A percentile compares a stretch with the other conserved stretches of the same genome.
phyloP scores from a whole-genome alignment of 2,888 invertebrate species.

The Dicroscelio sp. region DNA sequence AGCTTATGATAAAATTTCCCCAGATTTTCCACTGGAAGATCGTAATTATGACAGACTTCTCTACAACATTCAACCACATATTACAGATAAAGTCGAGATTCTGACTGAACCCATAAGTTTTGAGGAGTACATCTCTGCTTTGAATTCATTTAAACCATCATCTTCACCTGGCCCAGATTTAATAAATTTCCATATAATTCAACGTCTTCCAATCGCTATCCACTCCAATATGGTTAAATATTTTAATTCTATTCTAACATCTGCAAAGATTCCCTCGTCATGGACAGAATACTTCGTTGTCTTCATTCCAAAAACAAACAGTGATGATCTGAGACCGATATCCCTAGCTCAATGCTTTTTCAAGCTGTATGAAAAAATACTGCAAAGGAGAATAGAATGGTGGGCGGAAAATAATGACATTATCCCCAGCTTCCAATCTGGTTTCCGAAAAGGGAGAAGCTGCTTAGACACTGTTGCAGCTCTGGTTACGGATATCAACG shows the following conservation, averaged over 20 bases:
- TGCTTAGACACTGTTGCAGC: neutral
- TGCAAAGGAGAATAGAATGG: conserved; percentile 22
- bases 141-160: neutral
- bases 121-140: conserved; percentile 29
- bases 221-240: neutral
- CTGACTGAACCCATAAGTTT: neutral
- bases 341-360: conserved; percentile 39
- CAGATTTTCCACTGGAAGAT: too few relatives aligned
- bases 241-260: conserved; percentile 6
- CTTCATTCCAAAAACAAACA: conserved; percentile 33
- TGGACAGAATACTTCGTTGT: conserved; percentile 38
- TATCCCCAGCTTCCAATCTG: conserved; percentile 6
- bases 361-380: conserved; percentile 41
- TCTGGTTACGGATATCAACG: neutral
- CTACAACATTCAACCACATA: neutral
- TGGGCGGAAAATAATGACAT: conserved; percentile 8
- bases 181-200: conserved; percentile 11
- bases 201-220: too few relatives aligned
- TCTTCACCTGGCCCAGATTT: conserved; percentile 31
- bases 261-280: neutral
- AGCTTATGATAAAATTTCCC: conserved; percentile 7
- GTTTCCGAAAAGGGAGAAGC: neutral
- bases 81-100: neutral
- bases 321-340: conserved; percentile 10
- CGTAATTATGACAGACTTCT: neutral